Conservation (phyloP, 2,888 invertebrate species). For the Anagyrus pseudococci region DNA sequence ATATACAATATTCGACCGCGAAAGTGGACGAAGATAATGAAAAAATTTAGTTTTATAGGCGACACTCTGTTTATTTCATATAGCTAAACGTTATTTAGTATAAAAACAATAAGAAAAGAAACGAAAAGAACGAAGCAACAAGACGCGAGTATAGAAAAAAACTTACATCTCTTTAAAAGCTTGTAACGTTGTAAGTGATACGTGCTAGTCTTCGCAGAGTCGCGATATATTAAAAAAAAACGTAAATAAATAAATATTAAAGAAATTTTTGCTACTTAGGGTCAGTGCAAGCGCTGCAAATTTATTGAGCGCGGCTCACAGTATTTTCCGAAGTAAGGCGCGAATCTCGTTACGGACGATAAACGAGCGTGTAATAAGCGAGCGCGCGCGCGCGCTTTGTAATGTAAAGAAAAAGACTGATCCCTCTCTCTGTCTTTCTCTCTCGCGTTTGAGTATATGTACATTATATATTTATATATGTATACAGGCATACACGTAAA, state of each 20-base stretch:
- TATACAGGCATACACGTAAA: too few species aligned
- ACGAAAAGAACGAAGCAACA: too few species aligned
- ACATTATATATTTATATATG: too few species aligned
- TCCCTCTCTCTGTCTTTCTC: constrained; percentile 39
- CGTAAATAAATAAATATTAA: too few species aligned
- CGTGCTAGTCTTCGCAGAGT: constrained; percentile 34
- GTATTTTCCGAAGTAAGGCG: constrained; percentile 27
- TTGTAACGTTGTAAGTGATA: constrained; percentile 31
- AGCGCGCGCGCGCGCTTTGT: constrained; percentile 9
- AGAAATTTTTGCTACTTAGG: constrained; percentile 29
- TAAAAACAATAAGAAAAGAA: too few species aligned
- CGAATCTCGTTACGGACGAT: too few species aligned
- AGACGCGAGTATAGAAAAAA: too few species aligned
- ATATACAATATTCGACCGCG: too few species aligned
- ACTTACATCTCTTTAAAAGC: constrained; percentile 24
- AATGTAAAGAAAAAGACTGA: constrained; percentile 30
- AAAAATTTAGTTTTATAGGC: constrained; percentile 11
- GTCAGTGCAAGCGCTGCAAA: constrained; percentile 29
- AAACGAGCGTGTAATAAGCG: too few species aligned
- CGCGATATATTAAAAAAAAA: too few species aligned
- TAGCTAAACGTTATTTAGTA: constrained; percentile 10
- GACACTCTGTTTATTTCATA: constrained; percentile 5
- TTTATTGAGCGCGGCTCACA: constrained; percentile 1
- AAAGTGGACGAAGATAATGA: too few species aligned
- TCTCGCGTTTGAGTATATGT: too few species aligned